These are phyloP conservation scores for Lordiphosa stackelbergi DNA, from an alignment of 1,140 invertebrate species.

Conservation along the genomic window DNA sequence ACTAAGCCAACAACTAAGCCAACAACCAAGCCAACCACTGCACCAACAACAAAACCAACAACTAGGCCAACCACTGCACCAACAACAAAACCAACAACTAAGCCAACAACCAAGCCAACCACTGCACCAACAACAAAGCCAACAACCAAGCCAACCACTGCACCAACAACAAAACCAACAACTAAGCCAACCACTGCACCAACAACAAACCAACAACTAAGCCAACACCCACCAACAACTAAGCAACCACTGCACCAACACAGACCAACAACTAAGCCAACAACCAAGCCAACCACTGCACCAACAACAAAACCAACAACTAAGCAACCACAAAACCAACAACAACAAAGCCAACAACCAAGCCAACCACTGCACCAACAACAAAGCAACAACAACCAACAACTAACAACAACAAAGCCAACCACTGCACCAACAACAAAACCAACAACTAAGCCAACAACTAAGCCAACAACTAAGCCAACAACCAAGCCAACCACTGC, in stretches of 20 bases:
- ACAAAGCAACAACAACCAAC: not conserved
- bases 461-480: not conserved
- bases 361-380: not conserved
- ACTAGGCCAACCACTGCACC: not conserved
- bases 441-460: not conserved
- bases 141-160: not conserved
- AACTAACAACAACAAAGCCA: not conserved
- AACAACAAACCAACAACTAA: not conserved
- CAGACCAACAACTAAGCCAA: not conserved
- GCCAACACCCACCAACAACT: not conserved
- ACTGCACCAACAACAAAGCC: slow-evolving; percentile 4
- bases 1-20: slow-evolving; percentile 1
- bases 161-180: not conserved
- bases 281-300: not conserved
- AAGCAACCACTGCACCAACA: not conserved
- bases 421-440: slow-evolving; percentile 5
- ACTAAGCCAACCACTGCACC: not conserved
- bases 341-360: not conserved
- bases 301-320: not conserved
- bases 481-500: not conserved
- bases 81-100: slow-evolving; percentile 4
- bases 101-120: slow-evolving; percentile 3
- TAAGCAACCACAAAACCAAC: too few relatives aligned
- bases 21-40: not conserved
- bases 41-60: not conserved